Percentiles rank a stretch among this genome's conserved stretches.
phyloP scores from a whole-genome alignment of 2,113 vertebrate species.

The Falcunculus frontatus region DNA sequence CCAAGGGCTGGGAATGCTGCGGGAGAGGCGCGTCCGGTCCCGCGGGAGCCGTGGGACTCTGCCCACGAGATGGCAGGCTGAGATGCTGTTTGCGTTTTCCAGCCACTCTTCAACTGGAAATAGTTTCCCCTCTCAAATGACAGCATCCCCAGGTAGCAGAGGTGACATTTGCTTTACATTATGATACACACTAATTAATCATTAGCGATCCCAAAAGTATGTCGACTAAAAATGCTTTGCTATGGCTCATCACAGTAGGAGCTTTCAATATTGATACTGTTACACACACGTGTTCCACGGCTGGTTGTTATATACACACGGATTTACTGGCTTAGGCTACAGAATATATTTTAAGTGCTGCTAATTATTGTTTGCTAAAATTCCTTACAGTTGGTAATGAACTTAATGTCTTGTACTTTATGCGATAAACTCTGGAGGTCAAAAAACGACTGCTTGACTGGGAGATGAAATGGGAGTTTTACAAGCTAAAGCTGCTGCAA shows the following conservation, averaged over 20 bases:
- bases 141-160: slow-evolving; percentile 88
- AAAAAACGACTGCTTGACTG: not conserved
- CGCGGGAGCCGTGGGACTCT: slow-evolving; percentile 17
- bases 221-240: slow-evolving; percentile 88
- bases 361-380: slow-evolving; percentile 52
- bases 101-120: slow-evolving; percentile 64
- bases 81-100: slow-evolving; percentile 63
- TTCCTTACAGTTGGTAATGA: not conserved
- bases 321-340: slow-evolving; percentile 58
- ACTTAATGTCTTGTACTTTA: slow-evolving; percentile 4
- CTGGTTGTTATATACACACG: slow-evolving; percentile 70
- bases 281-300: slow-evolving; percentile 81
- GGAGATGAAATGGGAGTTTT: not conserved
- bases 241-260: slow-evolving; percentile 85
- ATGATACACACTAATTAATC: slow-evolving; percentile 98
- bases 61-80: slow-evolving; percentile 91
- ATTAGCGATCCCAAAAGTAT: slow-evolving; percentile 96
- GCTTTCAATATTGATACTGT: slow-evolving; percentile 83
- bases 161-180: slow-evolving; percentile 98
- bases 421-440: not conserved
- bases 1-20: not conserved
- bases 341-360: slow-evolving; percentile 8
- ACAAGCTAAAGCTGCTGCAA: not conserved
- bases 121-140: slow-evolving; percentile 74
- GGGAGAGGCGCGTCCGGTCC: not conserved